Conservation (phyloP, 2,797 vertebrate species). For the Danio albolineatus region DNA sequence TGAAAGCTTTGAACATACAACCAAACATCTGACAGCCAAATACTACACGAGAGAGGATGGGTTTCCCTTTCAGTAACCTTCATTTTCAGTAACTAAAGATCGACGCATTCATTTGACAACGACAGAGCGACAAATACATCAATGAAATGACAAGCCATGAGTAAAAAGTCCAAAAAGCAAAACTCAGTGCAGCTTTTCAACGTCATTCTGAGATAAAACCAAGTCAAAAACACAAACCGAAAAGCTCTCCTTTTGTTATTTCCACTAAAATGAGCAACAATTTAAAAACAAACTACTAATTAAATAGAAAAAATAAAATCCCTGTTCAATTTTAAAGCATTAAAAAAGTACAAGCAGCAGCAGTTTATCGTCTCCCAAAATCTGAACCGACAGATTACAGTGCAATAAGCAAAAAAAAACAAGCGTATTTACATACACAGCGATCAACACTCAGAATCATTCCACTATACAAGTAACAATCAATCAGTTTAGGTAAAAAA, state of each 20-base stretch:
- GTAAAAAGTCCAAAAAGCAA: not conserved
- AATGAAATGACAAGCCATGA: not conserved
- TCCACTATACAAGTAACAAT: not conserved
- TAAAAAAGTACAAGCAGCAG: not conserved
- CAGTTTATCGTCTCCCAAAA: not conserved
- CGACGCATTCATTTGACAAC: not conserved
- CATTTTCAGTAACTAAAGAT: slow-evolving; percentile 1
- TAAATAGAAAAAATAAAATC: not conserved
- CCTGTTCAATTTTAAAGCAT: not conserved
- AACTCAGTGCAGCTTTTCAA: not conserved
- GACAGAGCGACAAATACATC: not conserved
- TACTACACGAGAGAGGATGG: not conserved
- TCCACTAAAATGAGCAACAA: not conserved
- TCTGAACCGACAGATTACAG: not conserved
- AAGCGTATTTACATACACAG: not conserved
- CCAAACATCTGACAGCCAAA: not conserved
- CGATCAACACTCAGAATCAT: not conserved
- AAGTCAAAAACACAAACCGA: not conserved
- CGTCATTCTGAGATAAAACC: not conserved
- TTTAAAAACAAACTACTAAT: not conserved
- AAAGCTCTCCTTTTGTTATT: not conserved
- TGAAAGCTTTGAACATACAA: not conserved
- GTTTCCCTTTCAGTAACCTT: not conserved
- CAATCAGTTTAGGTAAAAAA: not conserved
- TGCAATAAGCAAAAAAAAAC: slow-evolving; percentile 6